Evolutionary conservation across 2,888 invertebrate species (phyloP).

Genomic region (Leptura quadrifasciata): DNA sequence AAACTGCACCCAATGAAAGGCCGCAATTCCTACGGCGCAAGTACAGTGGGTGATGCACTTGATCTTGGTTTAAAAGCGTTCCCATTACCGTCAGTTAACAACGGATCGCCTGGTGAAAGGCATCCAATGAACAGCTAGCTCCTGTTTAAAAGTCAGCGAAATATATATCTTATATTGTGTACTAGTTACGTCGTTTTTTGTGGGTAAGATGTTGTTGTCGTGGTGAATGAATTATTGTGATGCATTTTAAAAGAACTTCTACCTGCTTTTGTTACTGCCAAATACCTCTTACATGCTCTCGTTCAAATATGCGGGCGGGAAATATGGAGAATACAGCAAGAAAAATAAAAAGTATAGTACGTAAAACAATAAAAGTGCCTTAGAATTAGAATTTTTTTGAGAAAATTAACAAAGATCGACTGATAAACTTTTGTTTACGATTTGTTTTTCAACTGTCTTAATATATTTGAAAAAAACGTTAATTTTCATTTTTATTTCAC

Average conservation of each 20-base stretch:
- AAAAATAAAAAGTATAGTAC: too few relatives aligned
- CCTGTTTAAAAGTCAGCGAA: not conserved
- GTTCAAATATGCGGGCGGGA: too few relatives aligned
- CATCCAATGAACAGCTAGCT: not conserved
- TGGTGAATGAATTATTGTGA: not conserved
- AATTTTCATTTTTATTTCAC: not conserved
- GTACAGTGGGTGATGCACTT: constrained; percentile 25
- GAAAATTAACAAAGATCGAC: too few relatives aligned
- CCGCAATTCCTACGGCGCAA: constrained; percentile 11
- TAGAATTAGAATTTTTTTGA: too few relatives aligned
- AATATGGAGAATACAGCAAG: too few relatives aligned
- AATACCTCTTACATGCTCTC: not conserved
- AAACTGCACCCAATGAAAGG: constrained; percentile 4
- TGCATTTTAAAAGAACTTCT: not conserved
- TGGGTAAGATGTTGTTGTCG: not conserved
- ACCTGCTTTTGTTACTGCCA: not conserved
- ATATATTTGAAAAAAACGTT: too few relatives aligned
- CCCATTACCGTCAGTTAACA: constrained; percentile 21
- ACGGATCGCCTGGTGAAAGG: not conserved
- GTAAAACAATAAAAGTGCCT: too few relatives aligned
- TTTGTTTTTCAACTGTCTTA: too few relatives aligned
- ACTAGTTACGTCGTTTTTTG: not conserved
- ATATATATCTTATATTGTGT: not conserved
- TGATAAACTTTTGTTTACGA: too few relatives aligned
- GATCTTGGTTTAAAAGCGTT: constrained; percentile 26